phyloP scores from a whole-genome alignment of 2,888 invertebrate species.

The Pandemis corylana region DNA sequence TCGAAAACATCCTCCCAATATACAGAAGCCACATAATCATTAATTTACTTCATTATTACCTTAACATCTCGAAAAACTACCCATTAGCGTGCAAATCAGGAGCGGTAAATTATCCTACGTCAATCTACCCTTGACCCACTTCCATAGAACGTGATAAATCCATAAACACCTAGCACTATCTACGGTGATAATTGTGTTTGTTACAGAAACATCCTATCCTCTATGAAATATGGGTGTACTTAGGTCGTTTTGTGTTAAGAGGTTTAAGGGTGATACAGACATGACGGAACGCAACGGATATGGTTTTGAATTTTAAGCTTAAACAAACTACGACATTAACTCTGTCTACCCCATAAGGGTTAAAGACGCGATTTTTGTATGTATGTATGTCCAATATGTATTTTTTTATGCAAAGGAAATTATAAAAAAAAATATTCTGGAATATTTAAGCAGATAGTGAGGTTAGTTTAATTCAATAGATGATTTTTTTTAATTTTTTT shows the following conservation, averaged over 20 bases:
- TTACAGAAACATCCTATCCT: neutral
- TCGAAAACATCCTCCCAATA: too few relatives aligned
- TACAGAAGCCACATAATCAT: too few relatives aligned
- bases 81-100: neutral
- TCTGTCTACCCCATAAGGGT: too few relatives aligned
- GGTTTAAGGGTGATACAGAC: neutral
- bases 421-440: too few relatives aligned
- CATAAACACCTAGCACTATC: constrained; percentile 17
- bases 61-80: neutral
- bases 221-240: neutral
- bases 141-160: constrained; percentile 2
- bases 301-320: neutral
- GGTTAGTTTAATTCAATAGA: too few relatives aligned
- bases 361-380: too few relatives aligned
- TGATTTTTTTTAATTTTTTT: too few relatives aligned
- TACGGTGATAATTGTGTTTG: neutral
- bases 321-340: too few relatives aligned
- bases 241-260: neutral
- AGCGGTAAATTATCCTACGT: neutral
- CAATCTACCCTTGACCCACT: constrained; percentile 1
- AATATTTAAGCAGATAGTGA: too few relatives aligned
- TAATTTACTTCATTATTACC: neutral
- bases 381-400: too few relatives aligned
- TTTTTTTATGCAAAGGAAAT: too few relatives aligned
- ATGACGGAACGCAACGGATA: neutral